Conservation (phyloP, 2,113 vertebrate genomes). For the Microcebus ravelobensis region DNA sequence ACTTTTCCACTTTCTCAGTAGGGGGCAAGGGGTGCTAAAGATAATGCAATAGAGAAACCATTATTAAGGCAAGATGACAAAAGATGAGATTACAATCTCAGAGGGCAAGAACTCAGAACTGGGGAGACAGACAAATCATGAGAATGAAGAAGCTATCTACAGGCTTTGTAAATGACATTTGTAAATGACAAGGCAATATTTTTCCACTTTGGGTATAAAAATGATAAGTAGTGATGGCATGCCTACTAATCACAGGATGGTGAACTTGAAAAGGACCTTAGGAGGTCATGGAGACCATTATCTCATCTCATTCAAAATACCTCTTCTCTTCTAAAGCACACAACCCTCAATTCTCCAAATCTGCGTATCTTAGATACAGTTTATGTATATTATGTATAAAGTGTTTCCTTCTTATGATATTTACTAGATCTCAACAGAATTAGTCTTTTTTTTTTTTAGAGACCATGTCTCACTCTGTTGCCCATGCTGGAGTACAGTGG, state of each 20-base stretch:
- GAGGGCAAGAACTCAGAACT: constrained; percentile 65
- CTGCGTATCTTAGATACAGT: background rate
- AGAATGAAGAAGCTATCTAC: constrained; percentile 58
- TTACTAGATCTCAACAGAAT: constrained; percentile 15
- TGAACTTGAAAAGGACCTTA: constrained; percentile 25
- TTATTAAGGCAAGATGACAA: constrained; percentile 59
- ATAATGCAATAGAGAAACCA: constrained; percentile 70
- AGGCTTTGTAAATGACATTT: background rate
- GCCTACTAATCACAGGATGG: background rate
- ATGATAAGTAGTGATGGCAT: background rate
- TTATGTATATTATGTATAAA: background rate
- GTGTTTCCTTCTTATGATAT: background rate
- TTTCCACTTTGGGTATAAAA: constrained; percentile 59
- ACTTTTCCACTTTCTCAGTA: constrained; percentile 76
- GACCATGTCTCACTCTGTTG: too few species aligned
- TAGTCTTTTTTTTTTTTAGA: background rate
- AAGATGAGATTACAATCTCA: constrained; percentile 68
- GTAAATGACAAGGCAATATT: constrained; percentile 48
- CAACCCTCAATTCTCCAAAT: background rate
- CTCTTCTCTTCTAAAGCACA: constrained; percentile 4
- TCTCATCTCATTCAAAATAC: background rate
- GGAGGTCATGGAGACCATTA: background rate
- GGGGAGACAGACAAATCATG: constrained; percentile 61
- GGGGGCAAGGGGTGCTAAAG: constrained; percentile 42
- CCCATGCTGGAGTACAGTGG: too few species aligned